Base-by-base conservation (phyloP, 2,113 vertebrate genomes). In the Sebastes fasciatus region DNA sequence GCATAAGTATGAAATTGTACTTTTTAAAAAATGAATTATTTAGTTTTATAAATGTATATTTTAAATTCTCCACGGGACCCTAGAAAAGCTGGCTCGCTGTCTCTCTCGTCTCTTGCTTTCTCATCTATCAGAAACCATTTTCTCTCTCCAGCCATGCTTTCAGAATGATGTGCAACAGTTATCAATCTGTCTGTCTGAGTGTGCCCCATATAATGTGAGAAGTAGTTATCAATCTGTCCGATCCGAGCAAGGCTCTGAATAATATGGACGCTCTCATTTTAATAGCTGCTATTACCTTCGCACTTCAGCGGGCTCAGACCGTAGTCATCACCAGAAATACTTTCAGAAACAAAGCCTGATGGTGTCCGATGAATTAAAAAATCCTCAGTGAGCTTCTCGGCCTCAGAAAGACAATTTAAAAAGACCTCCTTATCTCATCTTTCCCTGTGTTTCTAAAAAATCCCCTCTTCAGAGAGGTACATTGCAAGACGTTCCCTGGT, bases 221-320 rank as follows among this genome's bases (percentile, higher is more conserved):
- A 74, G 63, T 34, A 11, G 48, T 82, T 76, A 82, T 76, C 72
- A 82, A 76, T 82, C 48, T 82, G 49, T 74, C 78, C 14, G 2
- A 42, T 70, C 12, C 6, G 3, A 40, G 60, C 6, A 6, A 71
- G 4, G 14, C 49, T 49, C 65, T 48, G 66, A 71, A 65, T 71
- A n/a, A 63, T 17, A 65, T 23, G 60, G 77, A 77, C 51, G 43
- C 17, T 34, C 40, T 43, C 42, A 6, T 19, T 57, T 66, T 72
- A 81, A 84, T 61, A 67, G 80, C 10, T 61, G 40, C 61, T 61
- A 74, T 82, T 75, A 80, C 51, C 26, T 52, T 72, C 70, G 61
- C 12, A 19, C 68, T 40, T 52, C 52, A 66, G 57, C 3, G 23
- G 60, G 40, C 58, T 81, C 21, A 23, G 72, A 73, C 61, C 2